Base-by-base conservation (phyloP, 2,888 invertebrate species). In the Alviniconcha strummeri region DNA sequence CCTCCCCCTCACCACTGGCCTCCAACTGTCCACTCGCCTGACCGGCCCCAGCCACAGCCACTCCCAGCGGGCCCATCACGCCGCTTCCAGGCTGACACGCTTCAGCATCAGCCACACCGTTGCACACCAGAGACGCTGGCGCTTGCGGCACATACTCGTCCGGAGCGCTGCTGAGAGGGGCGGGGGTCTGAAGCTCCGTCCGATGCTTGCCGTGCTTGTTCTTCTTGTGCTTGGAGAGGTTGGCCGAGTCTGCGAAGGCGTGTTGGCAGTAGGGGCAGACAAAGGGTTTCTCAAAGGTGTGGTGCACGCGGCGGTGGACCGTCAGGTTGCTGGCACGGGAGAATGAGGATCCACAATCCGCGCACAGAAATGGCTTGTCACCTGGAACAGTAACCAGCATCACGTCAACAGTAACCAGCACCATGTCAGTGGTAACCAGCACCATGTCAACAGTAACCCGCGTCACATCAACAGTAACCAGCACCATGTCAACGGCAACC, bases 191-290 rank as follows among this genome's bases (percentile, higher is more conserved):
- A 36, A 36, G 36, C 36, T 36, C 36, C 71, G 19, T n/a, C 17
- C 52, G 15, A 1, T 80, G 54, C 17, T 17, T 6, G 67, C 80
- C 69, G 56, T 82, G 82, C 17, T 82, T 82, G 77, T 82, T 77
- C 54, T 82, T 82, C 77, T 77, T 82, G 82, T 82, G 82, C 15
- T 82, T 82, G 82, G 82, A 82, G 36, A 82, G 71, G 75, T 82
- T 82, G 67, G 82, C 82, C 7, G 82, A 82, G 69, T 82, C 82
- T 17, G 82, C 75, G 57, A 82, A 82, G 54, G 82, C 82, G 17
- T 76, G 54, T 9, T 57, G 36, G 17, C 82, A 82, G 60, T 55
- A 60, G 54, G 77, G 77, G 64, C 82, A 82, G 55, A 67, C 56
- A 69, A 76, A 82, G 55, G 82, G 82, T 36, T 82, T 82, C 55